A percentile compares a stretch with the other conserved stretches of the same genome.
These are phyloP conservation scores for Chloroclysta siterata DNA, from an alignment of 2,888 invertebrate species.

Conservation along the genomic window DNA sequence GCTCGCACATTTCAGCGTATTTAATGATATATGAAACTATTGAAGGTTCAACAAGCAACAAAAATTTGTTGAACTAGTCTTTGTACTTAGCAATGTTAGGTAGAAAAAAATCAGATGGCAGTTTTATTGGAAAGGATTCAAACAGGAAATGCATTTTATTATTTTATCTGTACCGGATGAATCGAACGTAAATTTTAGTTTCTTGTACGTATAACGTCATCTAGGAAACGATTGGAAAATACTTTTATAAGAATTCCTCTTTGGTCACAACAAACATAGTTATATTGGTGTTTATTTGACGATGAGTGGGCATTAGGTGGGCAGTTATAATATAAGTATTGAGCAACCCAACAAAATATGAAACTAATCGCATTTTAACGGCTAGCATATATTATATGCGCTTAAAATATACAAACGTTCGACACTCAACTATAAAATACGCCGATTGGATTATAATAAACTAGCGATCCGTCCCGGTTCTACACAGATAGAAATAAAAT, in stretches of 20 bases:
- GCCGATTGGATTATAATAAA: conserved; percentile 19
- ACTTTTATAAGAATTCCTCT: too few relatives aligned
- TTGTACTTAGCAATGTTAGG: too few relatives aligned
- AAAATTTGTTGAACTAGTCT: too few relatives aligned
- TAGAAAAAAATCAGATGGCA: too few relatives aligned
- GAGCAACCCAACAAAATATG: conserved; percentile 38
- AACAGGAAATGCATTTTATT: neutral
- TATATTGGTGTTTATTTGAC: neutral
- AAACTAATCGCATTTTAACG: conserved; percentile 45
- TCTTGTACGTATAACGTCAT: too few relatives aligned
- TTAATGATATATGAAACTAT: too few relatives aligned
- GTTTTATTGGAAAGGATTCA: too few relatives aligned
- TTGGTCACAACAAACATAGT: neutral
- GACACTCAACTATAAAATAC: conserved; percentile 36
- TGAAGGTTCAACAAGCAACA: too few relatives aligned
- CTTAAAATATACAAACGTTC: conserved; percentile 37
- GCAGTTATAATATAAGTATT: conserved; percentile 16
- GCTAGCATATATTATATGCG: conserved; percentile 27
- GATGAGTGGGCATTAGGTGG: conserved; percentile 27
- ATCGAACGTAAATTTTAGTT: too few relatives aligned
- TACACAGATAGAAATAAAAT: neutral
- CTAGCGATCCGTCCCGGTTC: neutral
- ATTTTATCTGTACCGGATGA: too few relatives aligned
- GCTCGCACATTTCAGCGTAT: too few relatives aligned
- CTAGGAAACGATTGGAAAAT: too few relatives aligned